Base-by-base conservation (phyloP, 2,113 vertebrate genomes). In the Hemicordylus capensis region DNA sequence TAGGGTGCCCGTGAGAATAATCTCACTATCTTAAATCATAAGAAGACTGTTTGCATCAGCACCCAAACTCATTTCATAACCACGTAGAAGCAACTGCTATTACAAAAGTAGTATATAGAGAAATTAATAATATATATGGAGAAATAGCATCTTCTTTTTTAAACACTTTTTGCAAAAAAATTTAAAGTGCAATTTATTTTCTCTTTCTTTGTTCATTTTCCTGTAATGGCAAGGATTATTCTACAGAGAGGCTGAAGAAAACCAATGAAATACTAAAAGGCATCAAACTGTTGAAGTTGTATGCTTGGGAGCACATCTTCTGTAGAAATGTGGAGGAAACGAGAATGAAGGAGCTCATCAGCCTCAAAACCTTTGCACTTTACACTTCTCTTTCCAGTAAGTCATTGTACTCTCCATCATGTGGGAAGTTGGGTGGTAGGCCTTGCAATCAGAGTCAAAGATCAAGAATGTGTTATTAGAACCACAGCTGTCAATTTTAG, bases 291-390 rank as follows among this genome's bases (percentile, higher is more conserved):
- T 95, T 99, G 84, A 99, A 99, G 94, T 94, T 99, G 0, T 99
- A 99, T 56, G 98, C 99, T 76, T 99, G 99, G 99, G 99, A 99
- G 88, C 97, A 99, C 69, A 98, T 99, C 90, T 99, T 99, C 96
- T 99, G 98, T 76, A 96, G 96, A 89, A 98, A 97, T 0, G 99
- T 99, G 91, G 98, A 99, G 90, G 97, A 98, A 69, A 99, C 98
- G 0, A 93, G 99, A 87, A 96, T 96, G 93, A 99, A 99, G 92
- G 99, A 99, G 82, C 95, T 98, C 22, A 97, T 95, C 58, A 98
- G 98, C 76, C 97, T 98, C 75, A 97, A 97, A 94, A 97, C 97
- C 2, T 98, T 98, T 89, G 98, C 98, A 0, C 97, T 98, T 83
- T 97, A 98, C 83, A 98, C 98, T 0, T 98, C 98, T 28, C 97